phyloP scores from a whole-genome alignment of 64 coral and sea anemone species.

The Astreopora myriophthalma region DNA sequence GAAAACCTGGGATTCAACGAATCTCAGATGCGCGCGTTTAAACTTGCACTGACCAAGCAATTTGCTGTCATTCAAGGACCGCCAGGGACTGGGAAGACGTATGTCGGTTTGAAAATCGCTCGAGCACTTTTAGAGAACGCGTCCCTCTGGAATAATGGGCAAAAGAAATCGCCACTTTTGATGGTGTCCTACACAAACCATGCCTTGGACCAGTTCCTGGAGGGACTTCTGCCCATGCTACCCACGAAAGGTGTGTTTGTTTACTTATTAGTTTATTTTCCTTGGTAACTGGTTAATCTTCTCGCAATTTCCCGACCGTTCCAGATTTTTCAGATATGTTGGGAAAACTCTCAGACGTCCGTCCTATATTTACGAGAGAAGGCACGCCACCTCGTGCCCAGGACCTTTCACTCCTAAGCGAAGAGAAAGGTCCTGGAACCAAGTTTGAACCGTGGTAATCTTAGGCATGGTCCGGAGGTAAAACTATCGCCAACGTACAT shows the following conservation, averaged over 20 bases:
- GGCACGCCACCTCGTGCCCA: no score
- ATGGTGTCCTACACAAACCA: constrained; percentile 96
- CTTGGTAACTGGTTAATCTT: neutral
- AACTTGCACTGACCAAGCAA: constrained; percentile 51
- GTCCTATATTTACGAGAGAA: no score
- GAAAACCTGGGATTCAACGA: neutral
- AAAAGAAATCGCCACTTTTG: constrained; percentile 57
- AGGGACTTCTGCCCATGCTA: constrained; percentile 44
- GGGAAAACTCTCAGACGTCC: no score
- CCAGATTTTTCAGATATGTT: no score
- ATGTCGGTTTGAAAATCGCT: constrained; percentile 90
- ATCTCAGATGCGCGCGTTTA: constrained; percentile 29
- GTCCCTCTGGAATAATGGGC: constrained; percentile 44
- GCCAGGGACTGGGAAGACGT: constrained; percentile 92
- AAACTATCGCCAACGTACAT: no score
- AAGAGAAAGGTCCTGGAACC: no score
- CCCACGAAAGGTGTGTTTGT: neutral
- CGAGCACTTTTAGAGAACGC: constrained; percentile 65
- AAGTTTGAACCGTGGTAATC: no score
- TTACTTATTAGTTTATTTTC: neutral
- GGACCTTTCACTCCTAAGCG: no score
- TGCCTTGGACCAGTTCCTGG: constrained; percentile 90
- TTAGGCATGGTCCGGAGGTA: no score
- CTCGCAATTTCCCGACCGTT: no score
- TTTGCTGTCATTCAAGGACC: constrained; percentile 94